Base-by-base conservation (phyloP, 2,113 vertebrate species). In the Mobula hypostoma region DNA sequence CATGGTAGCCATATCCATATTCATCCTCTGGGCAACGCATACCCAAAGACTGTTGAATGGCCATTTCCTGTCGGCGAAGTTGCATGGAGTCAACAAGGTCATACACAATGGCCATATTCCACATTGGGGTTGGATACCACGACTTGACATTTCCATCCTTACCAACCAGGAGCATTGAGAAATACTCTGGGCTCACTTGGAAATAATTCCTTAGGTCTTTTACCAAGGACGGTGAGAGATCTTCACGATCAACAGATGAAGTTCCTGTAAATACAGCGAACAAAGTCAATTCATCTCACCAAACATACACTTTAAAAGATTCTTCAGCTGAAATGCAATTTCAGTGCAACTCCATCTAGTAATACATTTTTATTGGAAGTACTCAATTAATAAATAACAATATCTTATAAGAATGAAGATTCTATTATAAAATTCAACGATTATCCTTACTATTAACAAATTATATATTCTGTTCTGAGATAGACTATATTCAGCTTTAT, bases 51-150 rank as follows among this genome's bases (percentile, higher is more conserved):
- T 99, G 99, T 96, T 99, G 99, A 95, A 99, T 99, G 94, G 99
- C 98, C 99, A 99, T 99, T 96, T 99, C 99, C 95, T 99, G 99
- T 66, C 99, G 96, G 94, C 99, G 98, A 7, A 99, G 98, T 96
- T 99, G 99, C 99, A 99, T 99, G 2, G 99, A 99, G 96, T 99
- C 99, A 6, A 99, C 98, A 95, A 99, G 97, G 95, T 99, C 99
- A 0, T 99, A 99, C 94, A 99, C 98, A 7, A 98, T 99, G 0
- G 98, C 98, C 99, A 99, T 99, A 83, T 98, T 99, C 98, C 98
- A 99, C 99, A 99, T 99, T 27, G 98, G 98, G 0, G 98, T 98
- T 5, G 99, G 99, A 95, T 99, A 99, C 99, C 99, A 99, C 94
- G 98, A 99, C 96, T 99, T 99, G 0, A 99, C 98, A 1, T 99